Base-by-base conservation (phyloP, 2,113 vertebrate genomes). In the Origma solitaria region DNA sequence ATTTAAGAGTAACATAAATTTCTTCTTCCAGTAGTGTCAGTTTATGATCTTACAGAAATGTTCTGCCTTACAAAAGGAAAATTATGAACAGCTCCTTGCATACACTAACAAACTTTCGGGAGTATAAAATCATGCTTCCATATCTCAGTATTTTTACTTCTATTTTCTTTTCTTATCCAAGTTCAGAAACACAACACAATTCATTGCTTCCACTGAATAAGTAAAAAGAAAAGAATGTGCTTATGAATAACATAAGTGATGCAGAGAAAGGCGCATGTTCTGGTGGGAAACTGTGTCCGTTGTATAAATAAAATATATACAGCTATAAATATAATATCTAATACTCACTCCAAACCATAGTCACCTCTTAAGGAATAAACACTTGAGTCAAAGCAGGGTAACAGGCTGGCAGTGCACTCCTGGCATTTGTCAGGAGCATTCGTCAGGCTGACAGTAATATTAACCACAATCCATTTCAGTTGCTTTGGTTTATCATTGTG, bases 381-480 rank as follows among this genome's bases (percentile, higher is more conserved):
- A 97, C 71, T 94, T 49, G 54, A 94, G 91, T 88, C 73, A 88
- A 87, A 97, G 60, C 61, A 92, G 81, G 87, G 96, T 90, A 97
- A 95, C 78, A 95, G 90, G 93, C 82, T 94, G 92, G 97, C 95
- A 96, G 91, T 30, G 68, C 76, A 78, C 44, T 97, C 88, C 97
- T 98, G 97, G 97, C 86, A 53, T 96, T 95, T 80, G 90, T 98
- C 97, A 97, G 91, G 45, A 93, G 90, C 80, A 71, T 95, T 96
- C 35, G 4, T 97, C 96, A 97, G 89, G 87, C 81, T 98, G 97
- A 97, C 96, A 98, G 96, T 96, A 98, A 97, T 97, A 98, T 94
- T 98, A 97, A 98, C 96, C 97, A 97, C 97, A 96, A 97, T 95
- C 95, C 96, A 97, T 97, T 97, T 94, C 95, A 97, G 91, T 97